A percentile compares a stretch with the other conserved stretches of the same genome.
These are phyloP conservation scores for Coelopa frigida DNA, from an alignment of 1,140 invertebrate species.

Conservation along the genomic window DNA sequence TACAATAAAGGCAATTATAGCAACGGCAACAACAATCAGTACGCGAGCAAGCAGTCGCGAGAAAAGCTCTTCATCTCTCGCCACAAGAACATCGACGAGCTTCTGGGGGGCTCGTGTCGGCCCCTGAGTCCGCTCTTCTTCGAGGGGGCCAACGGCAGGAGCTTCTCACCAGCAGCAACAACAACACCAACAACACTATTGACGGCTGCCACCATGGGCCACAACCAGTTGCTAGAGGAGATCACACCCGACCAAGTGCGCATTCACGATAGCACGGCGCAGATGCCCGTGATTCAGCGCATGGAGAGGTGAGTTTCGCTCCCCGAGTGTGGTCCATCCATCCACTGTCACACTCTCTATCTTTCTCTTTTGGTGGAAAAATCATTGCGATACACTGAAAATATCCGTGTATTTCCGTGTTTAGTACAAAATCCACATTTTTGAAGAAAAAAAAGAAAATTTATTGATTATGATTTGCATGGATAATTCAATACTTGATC, in stretches of 20 bases:
- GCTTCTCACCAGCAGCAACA: conserved; percentile 13
- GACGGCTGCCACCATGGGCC: conserved; percentile 11
- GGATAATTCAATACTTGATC: no score
- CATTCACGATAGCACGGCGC: conserved; percentile 68
- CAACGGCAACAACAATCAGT: conserved; percentile 21
- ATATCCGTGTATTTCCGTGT: no score
- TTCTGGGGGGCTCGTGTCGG: conserved; percentile 59
- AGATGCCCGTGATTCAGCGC: conserved; percentile 59
- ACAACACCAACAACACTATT: neutral
- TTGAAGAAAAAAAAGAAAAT: no score
- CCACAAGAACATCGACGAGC: conserved; percentile 75
- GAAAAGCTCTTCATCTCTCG: conserved; percentile 62
- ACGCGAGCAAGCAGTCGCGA: conserved; percentile 21
- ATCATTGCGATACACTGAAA: no score
- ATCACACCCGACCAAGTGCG: conserved; percentile 59
- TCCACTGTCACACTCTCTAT: neutral
- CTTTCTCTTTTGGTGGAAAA: conserved; percentile 4
- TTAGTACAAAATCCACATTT: no score
- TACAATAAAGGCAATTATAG: conserved; percentile 31
- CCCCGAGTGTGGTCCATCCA: neutral
- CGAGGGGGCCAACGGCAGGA: conserved; percentile 7
- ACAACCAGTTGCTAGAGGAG: conserved; percentile 40
- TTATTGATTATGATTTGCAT: no score
- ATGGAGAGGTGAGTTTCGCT: conserved; percentile 34
- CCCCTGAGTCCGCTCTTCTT: conserved; percentile 55